Evolutionary conservation across 2,888 invertebrate species (phyloP), one percentile per base, ranked within the genome.

Genomic region (Megalurothrips usitatus): DNA sequence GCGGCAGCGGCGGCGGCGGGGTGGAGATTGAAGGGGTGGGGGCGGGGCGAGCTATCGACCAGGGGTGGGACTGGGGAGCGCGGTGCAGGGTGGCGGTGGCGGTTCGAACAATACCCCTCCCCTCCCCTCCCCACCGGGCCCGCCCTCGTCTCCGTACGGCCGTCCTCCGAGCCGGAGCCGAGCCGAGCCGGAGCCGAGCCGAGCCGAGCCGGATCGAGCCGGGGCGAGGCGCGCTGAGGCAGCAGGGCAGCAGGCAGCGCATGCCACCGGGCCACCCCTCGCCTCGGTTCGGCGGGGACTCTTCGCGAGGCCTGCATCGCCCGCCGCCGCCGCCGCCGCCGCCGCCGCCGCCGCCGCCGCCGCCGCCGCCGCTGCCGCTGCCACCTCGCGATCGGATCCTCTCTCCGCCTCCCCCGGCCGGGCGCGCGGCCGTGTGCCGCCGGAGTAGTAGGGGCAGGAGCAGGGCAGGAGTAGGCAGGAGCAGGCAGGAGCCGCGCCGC

Each of bases 71-170:
- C 83, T 43, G 83, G 84, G 79, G 82, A 88, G 96, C 96, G 89
- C 97, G 97, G 89, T 97, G 97, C 86, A 97, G 88, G 84, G 93
- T 92, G 79, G 96, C 96, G 86, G 96, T 97, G 58, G 19, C 58
- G 17, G 19, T 58, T 52, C 52, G 14, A 12, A 19, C 52, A 12
- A 12, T 19, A 17, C 19, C 52, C 52, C 52, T 2, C 52, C 52
- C 52, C 52, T 52, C 19, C 52, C 52, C 52, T 9, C 52, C 10
- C 52, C 52, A 19, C 52, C 52, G 10, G 10, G 49, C 52, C 52
- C 52, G 14, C 14, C 52, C 34, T 43, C 52, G 14, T 3, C 52
- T 19, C 52, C 52, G 52, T 19, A 12, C 52, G 14, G 52, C 52
- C 52, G 14, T 19, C 14, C 52, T 19, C 52, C 52, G 52, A 12